phyloP scores from a whole-genome alignment of 2,888 invertebrate species.

The Agrochola macilenta region DNA sequence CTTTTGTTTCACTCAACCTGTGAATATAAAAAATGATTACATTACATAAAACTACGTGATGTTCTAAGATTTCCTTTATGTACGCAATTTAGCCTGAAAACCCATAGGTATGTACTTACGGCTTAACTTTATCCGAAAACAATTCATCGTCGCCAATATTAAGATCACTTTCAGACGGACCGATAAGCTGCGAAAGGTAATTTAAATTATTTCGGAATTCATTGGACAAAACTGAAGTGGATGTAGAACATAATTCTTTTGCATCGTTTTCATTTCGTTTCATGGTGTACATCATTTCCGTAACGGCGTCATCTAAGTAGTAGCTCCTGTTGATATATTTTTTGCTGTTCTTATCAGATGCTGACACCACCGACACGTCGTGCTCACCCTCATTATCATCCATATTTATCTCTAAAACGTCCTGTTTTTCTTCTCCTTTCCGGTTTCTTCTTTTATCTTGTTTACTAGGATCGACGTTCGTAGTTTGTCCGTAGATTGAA shows the following conservation, averaged over 20 bases:
- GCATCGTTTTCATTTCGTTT: constrained; percentile 68
- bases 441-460: constrained; percentile 65
- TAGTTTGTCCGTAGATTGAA: constrained; percentile 83
- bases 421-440: constrained; percentile 62
- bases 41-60: background rate
- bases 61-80: background rate
- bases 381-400: constrained; percentile 64
- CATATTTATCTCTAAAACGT: constrained; percentile 41
- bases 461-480: constrained; percentile 64
- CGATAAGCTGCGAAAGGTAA: constrained; percentile 69
- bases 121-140: constrained; percentile 41
- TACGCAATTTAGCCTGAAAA: background rate
- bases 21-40: background rate
- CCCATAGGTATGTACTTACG: constrained; percentile 46
- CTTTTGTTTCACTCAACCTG: constrained; percentile 30
- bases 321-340: constrained; percentile 80
- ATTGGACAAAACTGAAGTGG: constrained; percentile 74
- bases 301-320: constrained; percentile 81
- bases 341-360: constrained; percentile 67
- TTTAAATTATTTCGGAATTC: constrained; percentile 72
- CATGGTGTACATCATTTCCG: constrained; percentile 79
- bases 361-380: constrained; percentile 55
- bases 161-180: constrained; percentile 65
- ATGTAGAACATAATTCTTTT: constrained; percentile 68
- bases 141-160: constrained; percentile 45